phyloP scores from a whole-genome alignment of 2,797 vertebrate species.

The Bovichtus variegatus region DNA sequence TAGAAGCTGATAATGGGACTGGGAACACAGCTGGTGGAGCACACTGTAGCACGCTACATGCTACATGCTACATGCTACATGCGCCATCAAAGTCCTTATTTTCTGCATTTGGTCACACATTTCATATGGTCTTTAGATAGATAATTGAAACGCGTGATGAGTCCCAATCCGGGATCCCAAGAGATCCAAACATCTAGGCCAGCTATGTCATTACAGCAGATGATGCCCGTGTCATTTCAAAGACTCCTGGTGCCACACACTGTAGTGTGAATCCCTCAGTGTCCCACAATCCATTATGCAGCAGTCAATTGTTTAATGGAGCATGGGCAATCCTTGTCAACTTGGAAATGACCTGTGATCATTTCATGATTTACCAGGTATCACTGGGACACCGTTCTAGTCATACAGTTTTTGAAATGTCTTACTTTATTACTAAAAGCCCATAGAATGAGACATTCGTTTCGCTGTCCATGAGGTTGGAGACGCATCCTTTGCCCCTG shows the following conservation, averaged over 20 bases:
- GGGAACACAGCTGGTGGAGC: constrained; percentile 56
- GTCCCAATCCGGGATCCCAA: neutral
- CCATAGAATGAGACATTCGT: neutral
- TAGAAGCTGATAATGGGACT: constrained; percentile 72
- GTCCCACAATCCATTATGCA: constrained; percentile 5
- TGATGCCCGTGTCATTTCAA: neutral
- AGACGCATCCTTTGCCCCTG: neutral
- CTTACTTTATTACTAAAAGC: neutral
- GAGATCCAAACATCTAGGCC: neutral
- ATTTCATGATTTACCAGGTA: constrained; percentile 1
- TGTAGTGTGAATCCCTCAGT: neutral
- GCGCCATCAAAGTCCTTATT: constrained; percentile 27
- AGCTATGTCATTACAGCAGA: neutral
- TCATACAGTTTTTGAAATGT: constrained; percentile 1
- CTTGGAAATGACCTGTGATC: neutral
- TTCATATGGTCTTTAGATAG: constrained; percentile 18
- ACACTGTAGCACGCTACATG: constrained; percentile 18
- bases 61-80: too few species aligned
- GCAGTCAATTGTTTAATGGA: constrained; percentile 7
- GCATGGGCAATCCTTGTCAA: neutral
- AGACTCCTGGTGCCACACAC: neutral
- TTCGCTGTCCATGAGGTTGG: neutral
- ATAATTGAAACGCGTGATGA: constrained; percentile 10
- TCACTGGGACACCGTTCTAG: neutral
- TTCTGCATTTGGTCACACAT: constrained; percentile 23